Percentiles rank a stretch among this genome's conserved stretches.
These are phyloP conservation scores for Dendrocincla tyrannina DNA, from an alignment of 2,797 vertebrate species.

Conservation along the genomic window DNA sequence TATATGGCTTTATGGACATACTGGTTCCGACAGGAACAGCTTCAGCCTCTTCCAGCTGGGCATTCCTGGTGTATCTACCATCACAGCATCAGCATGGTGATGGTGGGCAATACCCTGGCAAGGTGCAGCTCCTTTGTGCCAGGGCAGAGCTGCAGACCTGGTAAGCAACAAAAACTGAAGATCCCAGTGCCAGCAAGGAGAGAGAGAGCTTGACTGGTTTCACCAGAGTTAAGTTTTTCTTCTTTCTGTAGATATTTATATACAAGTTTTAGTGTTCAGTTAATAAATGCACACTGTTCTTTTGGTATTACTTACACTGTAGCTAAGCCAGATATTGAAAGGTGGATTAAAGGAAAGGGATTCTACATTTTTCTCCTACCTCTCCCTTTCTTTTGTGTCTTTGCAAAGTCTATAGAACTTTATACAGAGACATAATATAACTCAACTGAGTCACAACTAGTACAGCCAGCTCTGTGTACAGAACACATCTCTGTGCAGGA, in stretches of 20 bases:
- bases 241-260: not conserved
- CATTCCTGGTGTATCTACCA: not conserved
- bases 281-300: constrained; percentile 12
- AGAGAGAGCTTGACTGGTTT: not conserved
- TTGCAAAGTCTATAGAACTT: not conserved
- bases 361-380: not conserved
- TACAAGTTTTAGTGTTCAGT: not conserved
- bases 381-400: constrained; percentile 17
- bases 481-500: accelerated
- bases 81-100: not conserved
- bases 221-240: not conserved
- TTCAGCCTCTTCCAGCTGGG: not conserved
- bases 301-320: not conserved
- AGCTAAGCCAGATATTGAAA: not conserved
- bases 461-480: not conserved
- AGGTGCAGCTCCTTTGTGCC: not conserved
- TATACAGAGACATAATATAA: not conserved
- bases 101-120: not conserved
- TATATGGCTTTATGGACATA: not conserved
- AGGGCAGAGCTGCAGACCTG: not conserved
- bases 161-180: not conserved
- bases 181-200: not conserved
- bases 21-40: not conserved
- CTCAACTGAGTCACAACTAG: not conserved
- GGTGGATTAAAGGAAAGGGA: not conserved